Base-by-base conservation (phyloP, 2,797 vertebrate species). In the Sebastes nivosus region DNA sequence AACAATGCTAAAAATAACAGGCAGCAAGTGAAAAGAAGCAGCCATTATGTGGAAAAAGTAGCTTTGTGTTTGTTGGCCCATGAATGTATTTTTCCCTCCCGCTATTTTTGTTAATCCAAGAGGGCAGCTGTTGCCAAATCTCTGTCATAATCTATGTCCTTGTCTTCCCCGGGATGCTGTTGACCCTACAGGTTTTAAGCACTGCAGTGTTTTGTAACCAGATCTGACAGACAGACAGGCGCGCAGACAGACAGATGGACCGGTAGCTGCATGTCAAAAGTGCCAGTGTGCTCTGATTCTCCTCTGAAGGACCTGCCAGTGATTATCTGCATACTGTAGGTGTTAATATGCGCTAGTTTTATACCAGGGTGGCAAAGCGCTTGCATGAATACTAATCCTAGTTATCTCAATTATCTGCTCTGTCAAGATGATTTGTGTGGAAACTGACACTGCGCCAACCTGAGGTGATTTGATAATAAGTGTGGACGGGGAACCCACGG, bases 391-490 rank as follows among this genome's bases (percentile, higher is more conserved):
- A 54, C 83, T 85, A 89, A 88, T 91, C 71, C 69, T 77, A 72
- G 80, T 82, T 88, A 90, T 89, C 86, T 86, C 84, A 78, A 90
- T 93, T 87, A 92, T 91, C 84, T 82, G 69, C 61, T 83, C 80
- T 83, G 88, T 87, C 89, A 82, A 72, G 77, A 90, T 89, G 86
- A 93, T 90, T 88, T 87, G 87, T 86, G 79, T 68, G 70, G 75
- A 87, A 89, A 93, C 82, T 83, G 91, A 92, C 91, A 88, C 82
- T 6, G 72, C 55, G 71, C 76, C 88, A 91, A 90, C 89, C 92
- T 87, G 86, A 92, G 87, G 89, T 90, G 89, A 90, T 91, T 90
- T 82, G 83, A 85, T 92, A 88, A 92, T 89, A 89, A 80, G 84
- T 85, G 81, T 86, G 85, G 87, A 89, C 81, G 46, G 81, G 84